Base-by-base conservation (phyloP, 1,140 invertebrate genomes). In the Drosophila pectinifera region DNA sequence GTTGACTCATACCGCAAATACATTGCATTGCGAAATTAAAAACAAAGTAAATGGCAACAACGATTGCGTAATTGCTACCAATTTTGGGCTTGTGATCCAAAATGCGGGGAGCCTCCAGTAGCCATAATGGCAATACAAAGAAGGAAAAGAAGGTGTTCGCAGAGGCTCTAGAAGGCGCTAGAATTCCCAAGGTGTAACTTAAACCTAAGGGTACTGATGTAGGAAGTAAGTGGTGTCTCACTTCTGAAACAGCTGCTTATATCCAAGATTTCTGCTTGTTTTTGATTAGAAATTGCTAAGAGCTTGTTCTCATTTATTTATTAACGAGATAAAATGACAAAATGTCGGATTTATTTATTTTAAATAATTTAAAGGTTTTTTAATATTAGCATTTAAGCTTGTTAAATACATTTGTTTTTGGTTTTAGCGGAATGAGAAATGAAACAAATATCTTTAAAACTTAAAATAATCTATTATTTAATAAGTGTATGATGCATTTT, bases 1-100 rank as follows among this genome's bases (percentile, higher is more conserved):
- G 67, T 70, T 70, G 63, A 70, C 24, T 70, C 63, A 70, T 22
- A 54, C 3, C n/a, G 3, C 11, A 26, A 26, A 67, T 38, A 14
- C 46, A 36, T 36, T 70, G 67, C 62, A 45, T 46, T 65, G 43
- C 56, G 42, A 45, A 62, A 38, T 48, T 4, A 11, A 36, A 36
- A 39, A 10, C 28, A 31, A 31, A 62, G 26, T 26, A 57, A 61
- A 56, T 56, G 22, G 22, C 22, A 56, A 45, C 36, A 68, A 57
- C 4, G 58, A 78, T 86, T 86, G 82, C 78, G 80, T 82, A 78
- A 89, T 74, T 83, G 68, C 69, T 82, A 88, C 79, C 76, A 77
- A 76, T 73, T 88, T 88, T 76, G 46, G 65, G 65, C 58, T 42
- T 80, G 56, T 78, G 46, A 79, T 67, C 43, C 55, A 16, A 62